Evolutionary conservation across 92 coral and sea anemone genomes (phyloP), one percentile per base, ranked within the genome.

Genomic region (Siderastrea siderea): DNA sequence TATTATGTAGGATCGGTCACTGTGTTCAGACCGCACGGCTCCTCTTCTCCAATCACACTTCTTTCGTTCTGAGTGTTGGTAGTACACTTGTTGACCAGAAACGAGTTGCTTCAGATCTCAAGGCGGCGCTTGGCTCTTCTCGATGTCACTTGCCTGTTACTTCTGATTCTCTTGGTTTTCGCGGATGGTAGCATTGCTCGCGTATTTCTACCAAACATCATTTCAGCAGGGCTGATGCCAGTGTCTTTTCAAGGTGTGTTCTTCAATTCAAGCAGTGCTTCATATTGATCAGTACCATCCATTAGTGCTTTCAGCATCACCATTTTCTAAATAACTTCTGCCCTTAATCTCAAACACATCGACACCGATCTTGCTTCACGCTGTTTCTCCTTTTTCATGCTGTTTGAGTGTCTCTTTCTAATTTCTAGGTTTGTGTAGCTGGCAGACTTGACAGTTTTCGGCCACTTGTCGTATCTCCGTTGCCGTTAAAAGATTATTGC

Each of bases 221-320:
- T 88, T 53, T 74, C 19, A 7, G 86, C 82, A 3, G 86, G 87
- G 50, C 87, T 74, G 2, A 62, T 68, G 47, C 60, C 53, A 2
- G 80, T 67, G 12, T 80, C 82, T 10, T 88, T 65, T 8, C 86
- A 71, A 3, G 86, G 91, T 19, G 90, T 87, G 79, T 87, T 87
- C 14, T 85, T 7, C 13, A 19, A 62, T 55, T 77, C 84, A 1
- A 86, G 59, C 13, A 77, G 44, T 0, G 84, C 84, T 47, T 65
- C 38, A 43, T 77, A 77, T 38, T n/a, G 68, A 63, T 86, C 90
- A 6, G 16, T 65, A 65, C 71, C 71, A 65, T 65, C 71, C 38
- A 5, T 6, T 43, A 65, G 71, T n/a, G 71, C 71, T 12, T 65
- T 65, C 46, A 5, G 5, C 71, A 65, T 65, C 71, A 12, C 12